phyloP scores from a whole-genome alignment of 2,888 invertebrate species.

The Xylophagus ater region DNA sequence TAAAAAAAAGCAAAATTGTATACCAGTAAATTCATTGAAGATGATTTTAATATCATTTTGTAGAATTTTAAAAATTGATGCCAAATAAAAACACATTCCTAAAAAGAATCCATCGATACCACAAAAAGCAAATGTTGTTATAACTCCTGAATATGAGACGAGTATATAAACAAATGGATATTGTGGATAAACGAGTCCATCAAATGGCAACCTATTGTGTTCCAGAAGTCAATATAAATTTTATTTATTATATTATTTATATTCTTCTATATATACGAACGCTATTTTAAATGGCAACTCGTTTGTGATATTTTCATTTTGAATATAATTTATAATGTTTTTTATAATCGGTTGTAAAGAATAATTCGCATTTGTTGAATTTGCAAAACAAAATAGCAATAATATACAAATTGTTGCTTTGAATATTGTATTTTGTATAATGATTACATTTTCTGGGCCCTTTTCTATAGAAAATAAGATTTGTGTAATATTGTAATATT shows the following conservation, averaged over 20 bases:
- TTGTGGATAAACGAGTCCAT: constrained; percentile 3
- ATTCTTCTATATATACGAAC: constrained; percentile 1
- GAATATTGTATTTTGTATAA: too few relatives aligned
- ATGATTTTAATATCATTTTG: not conserved
- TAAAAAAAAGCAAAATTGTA: not conserved
- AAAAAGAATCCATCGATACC: constrained; percentile 14
- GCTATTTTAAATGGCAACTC: constrained; percentile 11
- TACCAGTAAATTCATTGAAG: constrained; percentile 4
- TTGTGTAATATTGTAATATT: too few relatives aligned
- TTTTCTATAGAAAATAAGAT: too few relatives aligned
- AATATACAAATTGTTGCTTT: too few relatives aligned
- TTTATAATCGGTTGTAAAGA: constrained; percentile 9
- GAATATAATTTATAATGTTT: constrained; percentile 1
- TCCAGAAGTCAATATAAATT: not conserved
- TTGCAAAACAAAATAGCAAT: too few relatives aligned
- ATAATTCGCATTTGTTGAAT: constrained; percentile 10
- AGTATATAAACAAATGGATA: constrained; percentile 9
- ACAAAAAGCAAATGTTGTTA: constrained; percentile 14
- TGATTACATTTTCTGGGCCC: too few relatives aligned
- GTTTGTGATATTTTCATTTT: constrained; percentile 1
- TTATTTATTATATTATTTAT: not conserved
- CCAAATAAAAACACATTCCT: constrained; percentile 12
- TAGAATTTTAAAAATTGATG: constrained; percentile 9
- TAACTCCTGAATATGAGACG: constrained; percentile 10
- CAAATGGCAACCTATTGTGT: constrained; percentile 7